Conservation (phyloP, 2,888 invertebrate genomes). For the Aphrophora alni region DNA sequence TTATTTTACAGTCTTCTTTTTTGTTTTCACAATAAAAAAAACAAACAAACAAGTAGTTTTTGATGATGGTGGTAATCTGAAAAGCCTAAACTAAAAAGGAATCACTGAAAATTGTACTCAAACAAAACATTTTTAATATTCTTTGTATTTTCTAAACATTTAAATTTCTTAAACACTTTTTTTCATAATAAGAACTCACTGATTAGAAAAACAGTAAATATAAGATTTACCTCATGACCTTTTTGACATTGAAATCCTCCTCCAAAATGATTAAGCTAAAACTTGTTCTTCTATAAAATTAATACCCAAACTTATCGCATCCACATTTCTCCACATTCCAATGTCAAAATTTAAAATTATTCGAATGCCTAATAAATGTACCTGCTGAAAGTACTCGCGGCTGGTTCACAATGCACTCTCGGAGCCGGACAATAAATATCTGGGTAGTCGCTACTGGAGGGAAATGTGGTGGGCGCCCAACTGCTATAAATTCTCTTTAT, state of each 20-base stretch:
- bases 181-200: too few species aligned
- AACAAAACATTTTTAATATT: too few species aligned
- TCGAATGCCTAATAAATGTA: neutral
- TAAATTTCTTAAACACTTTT: too few species aligned
- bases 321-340: neutral
- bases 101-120: too few species aligned
- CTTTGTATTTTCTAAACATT: too few species aligned
- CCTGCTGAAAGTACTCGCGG: neutral
- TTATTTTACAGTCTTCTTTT: too few species aligned
- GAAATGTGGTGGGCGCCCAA: neutral
- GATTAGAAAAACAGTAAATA: too few species aligned
- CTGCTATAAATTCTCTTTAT: neutral
- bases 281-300: neutral
- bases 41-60: too few species aligned
- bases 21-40: too few species aligned
- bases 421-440: neutral
- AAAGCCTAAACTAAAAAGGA: too few species aligned
- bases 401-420: neutral
- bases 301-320: neutral
- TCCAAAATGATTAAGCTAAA: neutral
- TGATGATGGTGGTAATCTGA: too few species aligned
- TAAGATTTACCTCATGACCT: neutral
- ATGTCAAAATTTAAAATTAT: neutral
- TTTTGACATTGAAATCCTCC: neutral
- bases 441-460: neutral